Percentiles rank a stretch among this genome's conserved stretches.
These are phyloP conservation scores for Aphelenchoides fujianensis DNA, from an alignment of 1,140 invertebrate species.

Conservation along the genomic window DNA sequence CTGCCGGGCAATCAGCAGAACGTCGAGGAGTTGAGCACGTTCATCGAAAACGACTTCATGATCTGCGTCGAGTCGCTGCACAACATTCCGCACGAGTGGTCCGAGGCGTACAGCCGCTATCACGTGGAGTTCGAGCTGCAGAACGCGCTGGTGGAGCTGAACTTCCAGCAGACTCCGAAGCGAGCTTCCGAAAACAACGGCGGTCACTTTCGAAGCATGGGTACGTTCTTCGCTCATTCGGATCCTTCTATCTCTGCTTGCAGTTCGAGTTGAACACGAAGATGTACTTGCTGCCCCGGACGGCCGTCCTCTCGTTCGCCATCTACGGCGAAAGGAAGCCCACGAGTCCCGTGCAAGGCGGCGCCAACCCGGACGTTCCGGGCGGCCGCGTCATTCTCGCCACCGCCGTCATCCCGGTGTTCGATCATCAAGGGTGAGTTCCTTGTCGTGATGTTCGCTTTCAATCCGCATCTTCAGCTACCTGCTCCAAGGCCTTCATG, in stretches of 20 bases:
- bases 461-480: constrained; percentile 28
- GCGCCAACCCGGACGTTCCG: constrained; percentile 11
- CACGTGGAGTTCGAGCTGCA: constrained; percentile 12
- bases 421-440: constrained; percentile 34
- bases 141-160: constrained; percentile 4
- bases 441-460: constrained; percentile 15
- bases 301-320: background rate
- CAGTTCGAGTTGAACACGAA: background rate
- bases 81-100: constrained; percentile 21
- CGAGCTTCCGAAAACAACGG: background rate
- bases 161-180: background rate
- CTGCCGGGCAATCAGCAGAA: background rate
- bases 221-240: background rate
- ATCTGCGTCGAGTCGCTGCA: constrained; percentile 13
- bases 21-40: constrained; percentile 1
- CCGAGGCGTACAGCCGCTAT: background rate
- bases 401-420: constrained; percentile 34
- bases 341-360: background rate
- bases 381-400: constrained; percentile 26
- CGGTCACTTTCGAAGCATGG: constrained; percentile 3
- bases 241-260: background rate
- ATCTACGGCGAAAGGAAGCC: background rate
- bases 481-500: constrained; percentile 45
- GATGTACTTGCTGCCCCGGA: background rate
- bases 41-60: background rate